Percentiles rank a stretch among this genome's conserved stretches.
Evolutionary conservation across 2,888 invertebrate genomes (phyloP).

Genomic region (Phaonia tiefii): DNA sequence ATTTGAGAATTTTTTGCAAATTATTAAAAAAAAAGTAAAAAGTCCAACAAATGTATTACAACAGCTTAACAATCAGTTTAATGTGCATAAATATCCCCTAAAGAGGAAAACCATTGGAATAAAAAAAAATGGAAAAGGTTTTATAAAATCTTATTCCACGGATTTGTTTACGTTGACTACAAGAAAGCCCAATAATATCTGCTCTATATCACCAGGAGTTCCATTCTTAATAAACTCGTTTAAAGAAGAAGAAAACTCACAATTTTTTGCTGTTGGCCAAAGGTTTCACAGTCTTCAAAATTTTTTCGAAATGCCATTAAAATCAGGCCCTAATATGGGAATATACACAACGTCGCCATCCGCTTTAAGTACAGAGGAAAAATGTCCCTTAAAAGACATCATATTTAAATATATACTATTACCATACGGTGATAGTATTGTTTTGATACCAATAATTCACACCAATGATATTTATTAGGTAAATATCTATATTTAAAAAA

Average conservation of each 20-base stretch:
- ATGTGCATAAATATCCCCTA: neutral
- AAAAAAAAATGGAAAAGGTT: neutral
- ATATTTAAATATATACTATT: slow-evolving; percentile 38
- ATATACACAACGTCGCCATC: too few relatives aligned
- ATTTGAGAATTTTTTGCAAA: too few relatives aligned
- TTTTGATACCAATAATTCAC: slow-evolving; percentile 39
- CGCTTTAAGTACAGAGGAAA: slow-evolving; percentile 34
- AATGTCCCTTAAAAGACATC: slow-evolving; percentile 25
- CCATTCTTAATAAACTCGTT: neutral
- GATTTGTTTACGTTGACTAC: slow-evolving; percentile 36
- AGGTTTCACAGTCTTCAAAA: too few relatives aligned
- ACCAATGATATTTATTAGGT: slow-evolving; percentile 35
- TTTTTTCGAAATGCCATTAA: slow-evolving; percentile 14
- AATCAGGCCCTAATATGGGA: slow-evolving; percentile 1
- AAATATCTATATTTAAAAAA: slow-evolving; percentile 8
- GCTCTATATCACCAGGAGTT: neutral
- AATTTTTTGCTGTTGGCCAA: too few relatives aligned
- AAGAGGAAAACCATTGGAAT: neutral
- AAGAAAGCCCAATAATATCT: slow-evolving; percentile 35
- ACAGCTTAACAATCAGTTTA: slow-evolving; percentile 7
- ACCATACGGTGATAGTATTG: slow-evolving; percentile 36
- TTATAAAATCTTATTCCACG: neutral
- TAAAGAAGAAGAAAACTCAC: neutral
- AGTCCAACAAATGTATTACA: slow-evolving; percentile 13
- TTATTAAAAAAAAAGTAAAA: slow-evolving; percentile 20